These are phyloP conservation scores for Amazona vittata DNA, from an alignment of 2,113 vertebrate genomes.

Conservation along the genomic window DNA sequence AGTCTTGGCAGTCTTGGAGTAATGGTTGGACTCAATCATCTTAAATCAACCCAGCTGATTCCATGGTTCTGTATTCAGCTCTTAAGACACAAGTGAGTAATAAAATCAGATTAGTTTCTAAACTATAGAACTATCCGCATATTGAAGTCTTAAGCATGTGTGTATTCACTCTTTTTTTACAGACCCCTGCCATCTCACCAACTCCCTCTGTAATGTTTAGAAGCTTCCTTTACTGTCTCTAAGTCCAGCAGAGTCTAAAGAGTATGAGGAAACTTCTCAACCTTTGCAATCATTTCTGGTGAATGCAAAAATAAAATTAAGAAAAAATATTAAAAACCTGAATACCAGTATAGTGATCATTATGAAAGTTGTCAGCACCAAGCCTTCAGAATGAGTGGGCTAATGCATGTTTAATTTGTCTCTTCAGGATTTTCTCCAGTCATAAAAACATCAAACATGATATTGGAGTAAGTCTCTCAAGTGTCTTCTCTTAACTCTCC, in stretches of 20 bases:
- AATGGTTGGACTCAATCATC: background rate
- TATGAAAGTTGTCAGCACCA: background rate
- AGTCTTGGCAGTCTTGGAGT: background rate
- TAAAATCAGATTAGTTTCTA: background rate
- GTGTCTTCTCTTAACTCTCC: background rate
- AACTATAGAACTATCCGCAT: background rate
- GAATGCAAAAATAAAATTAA: background rate
- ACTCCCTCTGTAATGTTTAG: background rate
- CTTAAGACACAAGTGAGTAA: background rate
- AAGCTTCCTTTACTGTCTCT: background rate
- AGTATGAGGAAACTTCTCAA: background rate
- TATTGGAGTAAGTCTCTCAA: background rate
- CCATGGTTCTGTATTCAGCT: background rate
- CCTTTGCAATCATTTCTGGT: background rate
- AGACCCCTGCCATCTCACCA: background rate
- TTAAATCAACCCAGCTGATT: background rate
- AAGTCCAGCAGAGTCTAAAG: background rate
- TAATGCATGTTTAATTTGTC: background rate
- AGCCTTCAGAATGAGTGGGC: background rate
- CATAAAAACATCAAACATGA: background rate
- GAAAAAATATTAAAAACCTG: background rate
- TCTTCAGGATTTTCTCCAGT: background rate
- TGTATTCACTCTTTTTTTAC: background rate
- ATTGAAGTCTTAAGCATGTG: rapidly evolving
- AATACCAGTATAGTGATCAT: background rate